Percentiles rank a stretch among this genome's conserved stretches.
phyloP scores from a whole-genome alignment of 2,797 vertebrate species.

The Bovichtus variegatus region DNA sequence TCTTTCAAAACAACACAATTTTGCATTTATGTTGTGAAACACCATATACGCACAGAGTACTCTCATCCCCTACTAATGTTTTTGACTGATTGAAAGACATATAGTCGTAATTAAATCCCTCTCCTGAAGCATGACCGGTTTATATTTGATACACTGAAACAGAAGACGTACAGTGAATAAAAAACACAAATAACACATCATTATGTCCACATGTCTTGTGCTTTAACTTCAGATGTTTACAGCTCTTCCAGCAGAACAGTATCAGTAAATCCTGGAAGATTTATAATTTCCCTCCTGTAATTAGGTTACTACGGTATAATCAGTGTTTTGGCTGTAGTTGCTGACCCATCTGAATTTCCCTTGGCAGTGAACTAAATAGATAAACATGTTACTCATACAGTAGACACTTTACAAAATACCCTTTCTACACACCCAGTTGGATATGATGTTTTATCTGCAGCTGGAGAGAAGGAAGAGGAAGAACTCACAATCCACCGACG shows the following conservation, averaged over 20 bases:
- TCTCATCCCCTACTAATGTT: neutral
- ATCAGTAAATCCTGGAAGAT: neutral
- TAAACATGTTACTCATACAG: conserved; percentile 20
- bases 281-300: conserved; percentile 27
- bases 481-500: neutral
- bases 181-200: neutral
- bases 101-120: neutral
- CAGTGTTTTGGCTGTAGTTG: neutral
- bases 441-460: conserved; percentile 3
- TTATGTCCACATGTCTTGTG: neutral
- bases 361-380: conserved; percentile 47
- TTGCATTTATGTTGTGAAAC: neutral
- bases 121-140: neutral
- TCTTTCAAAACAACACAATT: neutral
- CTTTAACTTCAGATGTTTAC: neutral
- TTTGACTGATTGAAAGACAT: neutral
- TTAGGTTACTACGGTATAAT: conserved; percentile 19
- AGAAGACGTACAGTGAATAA: neutral
- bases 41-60: too few relatives aligned
- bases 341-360: conserved; percentile 9
- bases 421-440: neutral
- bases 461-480: neutral
- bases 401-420: neutral
- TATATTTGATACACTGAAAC: neutral
- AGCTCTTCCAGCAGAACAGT: neutral